phyloP scores from a whole-genome alignment of 2,113 vertebrate species.

The Seriola rivoliana region DNA sequence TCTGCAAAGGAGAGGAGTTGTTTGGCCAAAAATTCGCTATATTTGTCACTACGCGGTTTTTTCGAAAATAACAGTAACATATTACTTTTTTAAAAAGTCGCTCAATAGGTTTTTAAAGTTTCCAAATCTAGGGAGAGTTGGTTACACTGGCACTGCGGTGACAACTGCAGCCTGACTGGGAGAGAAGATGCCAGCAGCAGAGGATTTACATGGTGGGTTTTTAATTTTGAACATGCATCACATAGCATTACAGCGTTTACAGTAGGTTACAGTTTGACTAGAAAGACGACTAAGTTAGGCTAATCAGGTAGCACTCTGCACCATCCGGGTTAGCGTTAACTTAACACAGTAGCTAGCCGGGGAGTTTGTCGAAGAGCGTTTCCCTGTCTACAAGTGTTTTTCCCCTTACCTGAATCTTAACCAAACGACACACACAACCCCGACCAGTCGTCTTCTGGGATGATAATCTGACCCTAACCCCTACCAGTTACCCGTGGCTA shows the following conservation, averaged over 20 bases:
- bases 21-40: no score
- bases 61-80: no score
- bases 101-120: not conserved
- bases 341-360: not conserved
- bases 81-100: not conserved
- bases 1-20: no score
- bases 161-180: not conserved
- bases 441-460: not conserved
- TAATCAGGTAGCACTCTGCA: not conserved
- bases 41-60: no score
- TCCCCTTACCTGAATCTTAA: not conserved
- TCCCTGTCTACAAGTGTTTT: not conserved
- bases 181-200: slow-evolving; percentile 73
- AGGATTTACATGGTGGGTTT: slow-evolving; percentile 64
- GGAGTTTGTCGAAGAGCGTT: not conserved
- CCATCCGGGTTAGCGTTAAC: not conserved
- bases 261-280: not conserved
- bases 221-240: no score
- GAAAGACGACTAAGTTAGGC: rapidly evolving
- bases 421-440: not conserved
- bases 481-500: not conserved
- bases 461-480: not conserved
- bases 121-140: not conserved
- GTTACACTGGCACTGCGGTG: not conserved
- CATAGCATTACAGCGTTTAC: not conserved